Evolutionary conservation across 2,113 vertebrate genomes (phyloP).

Genomic region (Gracilinanus agilis): DNA sequence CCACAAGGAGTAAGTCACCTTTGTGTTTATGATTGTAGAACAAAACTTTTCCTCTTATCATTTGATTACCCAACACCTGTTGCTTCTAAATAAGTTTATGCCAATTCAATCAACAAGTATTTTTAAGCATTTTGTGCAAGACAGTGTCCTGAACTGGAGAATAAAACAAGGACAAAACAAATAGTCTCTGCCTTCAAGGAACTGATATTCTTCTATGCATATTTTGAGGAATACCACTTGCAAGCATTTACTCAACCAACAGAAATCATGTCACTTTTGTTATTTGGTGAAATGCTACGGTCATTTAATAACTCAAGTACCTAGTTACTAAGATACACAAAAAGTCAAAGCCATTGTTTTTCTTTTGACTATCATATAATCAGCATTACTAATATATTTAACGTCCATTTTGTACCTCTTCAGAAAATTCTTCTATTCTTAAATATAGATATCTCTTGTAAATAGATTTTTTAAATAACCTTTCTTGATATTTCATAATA

Average conservation of each 20-base stretch:
- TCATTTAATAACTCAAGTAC: not conserved
- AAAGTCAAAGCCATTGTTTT: constrained; percentile 13
- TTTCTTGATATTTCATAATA: not conserved
- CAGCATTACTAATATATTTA: not conserved
- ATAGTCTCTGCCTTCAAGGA: not conserved
- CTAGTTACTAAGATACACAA: not conserved
- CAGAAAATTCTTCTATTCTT: not conserved
- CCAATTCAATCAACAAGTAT: not conserved
- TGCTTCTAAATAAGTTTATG: not conserved
- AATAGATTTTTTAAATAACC: constrained; percentile 19
- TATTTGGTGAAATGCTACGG: not conserved
- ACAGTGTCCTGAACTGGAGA: not conserved
- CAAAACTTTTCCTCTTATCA: not conserved
- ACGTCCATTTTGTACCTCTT: not conserved
- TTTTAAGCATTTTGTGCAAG: not conserved
- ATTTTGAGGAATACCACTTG: not conserved
- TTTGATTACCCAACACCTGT: constrained; percentile 11
- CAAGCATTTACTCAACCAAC: not conserved
- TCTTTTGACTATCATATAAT: not conserved
- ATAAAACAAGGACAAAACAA: not conserved
- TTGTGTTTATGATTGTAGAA: not conserved
- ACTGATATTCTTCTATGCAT: not conserved
- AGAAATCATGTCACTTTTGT: not conserved
- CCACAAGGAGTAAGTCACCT: not conserved
- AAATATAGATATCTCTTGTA: not conserved